Evolutionary conservation across 2,888 invertebrate species (phyloP).

Genomic region (Sclerodermus sp.): DNA sequence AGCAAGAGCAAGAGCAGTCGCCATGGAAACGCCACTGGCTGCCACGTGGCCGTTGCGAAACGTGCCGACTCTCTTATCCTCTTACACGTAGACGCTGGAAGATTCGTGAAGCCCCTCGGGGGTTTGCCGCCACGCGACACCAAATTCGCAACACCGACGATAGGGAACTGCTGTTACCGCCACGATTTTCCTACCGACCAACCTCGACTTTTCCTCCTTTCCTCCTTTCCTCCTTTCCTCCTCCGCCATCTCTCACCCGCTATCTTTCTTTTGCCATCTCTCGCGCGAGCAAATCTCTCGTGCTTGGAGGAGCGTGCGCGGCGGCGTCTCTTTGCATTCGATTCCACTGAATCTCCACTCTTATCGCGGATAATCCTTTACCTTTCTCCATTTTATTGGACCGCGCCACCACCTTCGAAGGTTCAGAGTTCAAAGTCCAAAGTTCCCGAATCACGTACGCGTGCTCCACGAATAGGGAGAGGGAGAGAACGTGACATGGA

Average conservation of each 20-base stretch:
- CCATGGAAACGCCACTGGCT: not conserved
- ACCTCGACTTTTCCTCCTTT: not conserved
- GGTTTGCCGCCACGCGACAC: constrained; percentile 32
- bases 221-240: not conserved
- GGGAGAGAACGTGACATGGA: constrained; percentile 14
- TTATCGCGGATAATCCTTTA: constrained; percentile 4
- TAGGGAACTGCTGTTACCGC: constrained; percentile 8
- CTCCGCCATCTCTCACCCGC: not conserved
- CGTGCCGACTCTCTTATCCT: not conserved
- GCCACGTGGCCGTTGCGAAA: not conserved
- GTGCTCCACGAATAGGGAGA: constrained; percentile 5
- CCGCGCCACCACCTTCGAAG: constrained; percentile 12
- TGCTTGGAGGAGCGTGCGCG: too few species aligned
- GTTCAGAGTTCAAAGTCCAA: constrained; percentile 17
- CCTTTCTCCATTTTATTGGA: constrained; percentile 16
- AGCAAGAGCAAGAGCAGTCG: too few species aligned
- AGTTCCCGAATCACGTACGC: constrained; percentile 17
- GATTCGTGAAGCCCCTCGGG: constrained; percentile 6
- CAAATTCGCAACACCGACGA: constrained; percentile 38
- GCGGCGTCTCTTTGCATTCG: too few species aligned
- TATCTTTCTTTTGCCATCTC: too few species aligned
- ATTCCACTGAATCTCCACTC: too few species aligned
- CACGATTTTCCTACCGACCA: too few species aligned
- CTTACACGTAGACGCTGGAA: constrained; percentile 13
- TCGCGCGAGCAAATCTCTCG: too few species aligned